A percentile compares a stretch with the other conserved stretches of the same genome.
phyloP scores from a whole-genome alignment of 1,140 invertebrate species.

The Rhopalosiphum maidis region DNA sequence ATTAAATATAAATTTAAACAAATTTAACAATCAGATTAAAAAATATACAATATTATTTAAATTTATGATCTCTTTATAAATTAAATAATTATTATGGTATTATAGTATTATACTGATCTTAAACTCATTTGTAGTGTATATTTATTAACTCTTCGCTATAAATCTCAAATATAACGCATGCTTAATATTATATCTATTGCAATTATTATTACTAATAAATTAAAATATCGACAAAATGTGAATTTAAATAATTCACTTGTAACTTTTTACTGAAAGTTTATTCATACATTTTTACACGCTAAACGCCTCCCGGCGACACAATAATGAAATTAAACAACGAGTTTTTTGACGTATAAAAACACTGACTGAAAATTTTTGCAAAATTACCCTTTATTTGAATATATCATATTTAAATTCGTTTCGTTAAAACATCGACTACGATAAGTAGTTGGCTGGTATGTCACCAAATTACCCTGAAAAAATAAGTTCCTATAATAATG shows the following conservation, averaged over 20 bases:
- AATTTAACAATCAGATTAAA: neutral
- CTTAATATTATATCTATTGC: neutral
- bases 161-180: neutral
- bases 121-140: neutral
- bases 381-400: neutral
- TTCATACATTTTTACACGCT: neutral
- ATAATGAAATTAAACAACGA: neutral
- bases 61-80: neutral
- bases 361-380: neutral
- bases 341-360: neutral
- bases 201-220: neutral
- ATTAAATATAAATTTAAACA: neutral
- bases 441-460: neutral
- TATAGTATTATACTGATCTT: neutral
- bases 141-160: neutral
- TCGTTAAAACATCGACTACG: neutral
- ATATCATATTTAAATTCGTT: slow-evolving; percentile 7
- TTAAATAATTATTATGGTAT: no score
- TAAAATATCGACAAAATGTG: neutral
- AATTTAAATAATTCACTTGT: neutral
- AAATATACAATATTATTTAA: no score
- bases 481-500: neutral
- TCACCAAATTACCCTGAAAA: neutral
- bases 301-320: neutral
- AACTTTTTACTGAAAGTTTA: neutral